Conservation (phyloP, 2,113 vertebrate genomes). For the Cynocephalus volans region DNA sequence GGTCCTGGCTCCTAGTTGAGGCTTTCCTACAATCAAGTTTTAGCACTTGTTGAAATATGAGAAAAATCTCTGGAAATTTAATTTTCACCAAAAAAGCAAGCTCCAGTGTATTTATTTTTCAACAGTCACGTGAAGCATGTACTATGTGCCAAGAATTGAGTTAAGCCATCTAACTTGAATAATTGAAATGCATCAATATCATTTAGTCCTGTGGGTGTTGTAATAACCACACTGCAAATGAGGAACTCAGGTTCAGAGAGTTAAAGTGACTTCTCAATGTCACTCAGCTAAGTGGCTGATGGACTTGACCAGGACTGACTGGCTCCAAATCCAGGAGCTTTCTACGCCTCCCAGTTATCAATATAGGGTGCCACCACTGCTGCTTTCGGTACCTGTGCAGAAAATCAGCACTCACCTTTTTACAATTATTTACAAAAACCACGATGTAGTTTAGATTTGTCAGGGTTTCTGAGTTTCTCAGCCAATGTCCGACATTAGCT, state of each 20-base stretch:
- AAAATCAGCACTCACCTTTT: neutral
- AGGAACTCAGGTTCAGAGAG: neutral
- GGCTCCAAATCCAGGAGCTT: neutral
- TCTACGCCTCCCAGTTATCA: neutral
- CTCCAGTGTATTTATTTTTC: neutral
- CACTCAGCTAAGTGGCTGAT: neutral
- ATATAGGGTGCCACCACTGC: neutral
- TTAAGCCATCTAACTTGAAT: neutral
- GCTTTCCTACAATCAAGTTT: neutral
- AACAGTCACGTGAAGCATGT: neutral
- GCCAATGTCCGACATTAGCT: neutral
- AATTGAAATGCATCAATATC: neutral
- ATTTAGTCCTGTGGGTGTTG: neutral
- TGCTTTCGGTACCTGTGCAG: neutral
- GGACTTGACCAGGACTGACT: neutral
- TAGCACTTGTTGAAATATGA: slow-evolving; percentile 21
- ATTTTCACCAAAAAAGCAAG: neutral
- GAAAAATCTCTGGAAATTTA: neutral
- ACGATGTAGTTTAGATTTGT: neutral
- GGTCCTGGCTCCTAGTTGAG: neutral
- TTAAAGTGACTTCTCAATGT: neutral
- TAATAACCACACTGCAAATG: neutral
- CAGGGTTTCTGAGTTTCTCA: fast-evolving
- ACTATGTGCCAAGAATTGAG: neutral
- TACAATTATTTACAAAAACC: neutral